A percentile compares a stretch with the other conserved stretches of the same genome.
phyloP scores from a whole-genome alignment of 2,888 invertebrate species.

The Eurytoma californica region DNA sequence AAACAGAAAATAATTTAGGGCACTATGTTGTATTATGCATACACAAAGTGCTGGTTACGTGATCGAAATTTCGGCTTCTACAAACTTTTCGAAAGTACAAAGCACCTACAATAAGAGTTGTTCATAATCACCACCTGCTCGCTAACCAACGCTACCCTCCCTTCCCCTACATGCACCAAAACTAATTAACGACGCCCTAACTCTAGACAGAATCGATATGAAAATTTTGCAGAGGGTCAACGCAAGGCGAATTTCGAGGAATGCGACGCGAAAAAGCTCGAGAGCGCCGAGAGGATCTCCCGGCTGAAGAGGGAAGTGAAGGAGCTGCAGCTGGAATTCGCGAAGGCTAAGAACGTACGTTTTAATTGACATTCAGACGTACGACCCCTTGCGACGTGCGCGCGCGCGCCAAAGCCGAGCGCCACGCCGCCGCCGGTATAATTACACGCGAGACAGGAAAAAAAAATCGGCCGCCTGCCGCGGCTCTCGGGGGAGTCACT shows the following conservation, averaged over 20 bases:
- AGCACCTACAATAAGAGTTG: no score
- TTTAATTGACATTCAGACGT: conserved; percentile 59
- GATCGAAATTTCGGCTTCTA: no score
- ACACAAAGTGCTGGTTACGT: no score
- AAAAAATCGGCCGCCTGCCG: conserved; percentile 28
- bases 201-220: background rate
- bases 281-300: conserved; percentile 83
- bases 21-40: no score
- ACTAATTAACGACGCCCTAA: no score
- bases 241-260: conserved; percentile 89
- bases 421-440: no score
- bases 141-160: no score
- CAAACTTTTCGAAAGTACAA: no score
- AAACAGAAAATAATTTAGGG: no score
- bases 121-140: no score
- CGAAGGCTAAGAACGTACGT: conserved; percentile 76
- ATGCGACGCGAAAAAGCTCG: conserved; percentile 84
- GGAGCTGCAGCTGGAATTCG: conserved; percentile 79
- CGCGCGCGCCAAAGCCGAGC: background rate
- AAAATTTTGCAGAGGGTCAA: conserved; percentile 83
- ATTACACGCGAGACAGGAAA: conserved; percentile 41
- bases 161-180: no score
- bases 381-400: conserved; percentile 53
- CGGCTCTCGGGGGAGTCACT: background rate
- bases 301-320: conserved; percentile 85